phyloP scores from a whole-genome alignment of 2,888 invertebrate species.

The Eupithecia subfuscata region DNA sequence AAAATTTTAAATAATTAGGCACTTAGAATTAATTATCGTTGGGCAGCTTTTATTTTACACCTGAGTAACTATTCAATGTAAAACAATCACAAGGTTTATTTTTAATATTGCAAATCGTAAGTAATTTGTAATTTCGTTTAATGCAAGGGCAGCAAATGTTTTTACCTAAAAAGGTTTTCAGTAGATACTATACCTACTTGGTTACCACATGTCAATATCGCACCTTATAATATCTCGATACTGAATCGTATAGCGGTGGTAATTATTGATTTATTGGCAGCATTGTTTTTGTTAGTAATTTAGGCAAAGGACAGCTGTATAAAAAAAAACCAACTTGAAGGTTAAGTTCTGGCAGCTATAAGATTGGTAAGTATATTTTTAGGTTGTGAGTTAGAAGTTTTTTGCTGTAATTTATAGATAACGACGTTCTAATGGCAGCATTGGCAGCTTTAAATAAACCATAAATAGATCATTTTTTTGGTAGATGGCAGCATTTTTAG shows the following conservation, averaged over 20 bases:
- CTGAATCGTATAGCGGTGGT: neutral
- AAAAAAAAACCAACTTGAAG: neutral
- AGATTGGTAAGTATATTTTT: neutral
- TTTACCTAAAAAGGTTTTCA: neutral
- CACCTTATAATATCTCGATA: neutral
- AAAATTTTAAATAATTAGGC: neutral
- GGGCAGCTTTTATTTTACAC: neutral
- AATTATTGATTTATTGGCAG: neutral
- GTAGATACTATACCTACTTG: neutral
- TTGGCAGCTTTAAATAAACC: neutral
- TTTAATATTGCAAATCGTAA: neutral
- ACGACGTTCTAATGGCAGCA: neutral
- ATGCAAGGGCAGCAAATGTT: neutral
- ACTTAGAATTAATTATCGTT: neutral
- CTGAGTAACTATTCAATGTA: neutral
- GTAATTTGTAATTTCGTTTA: neutral
- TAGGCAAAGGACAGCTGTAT: neutral
- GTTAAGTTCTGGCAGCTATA: slow-evolving; percentile 1
- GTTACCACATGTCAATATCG: neutral
- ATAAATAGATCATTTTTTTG: neutral
- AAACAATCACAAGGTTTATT: neutral
- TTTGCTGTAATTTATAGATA: neutral
- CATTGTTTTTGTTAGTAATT: neutral
- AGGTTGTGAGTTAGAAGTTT: neutral
- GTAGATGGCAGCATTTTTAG: neutral